Base-by-base conservation (phyloP, 2,888 invertebrate species). In the Atrina japonica region DNA sequence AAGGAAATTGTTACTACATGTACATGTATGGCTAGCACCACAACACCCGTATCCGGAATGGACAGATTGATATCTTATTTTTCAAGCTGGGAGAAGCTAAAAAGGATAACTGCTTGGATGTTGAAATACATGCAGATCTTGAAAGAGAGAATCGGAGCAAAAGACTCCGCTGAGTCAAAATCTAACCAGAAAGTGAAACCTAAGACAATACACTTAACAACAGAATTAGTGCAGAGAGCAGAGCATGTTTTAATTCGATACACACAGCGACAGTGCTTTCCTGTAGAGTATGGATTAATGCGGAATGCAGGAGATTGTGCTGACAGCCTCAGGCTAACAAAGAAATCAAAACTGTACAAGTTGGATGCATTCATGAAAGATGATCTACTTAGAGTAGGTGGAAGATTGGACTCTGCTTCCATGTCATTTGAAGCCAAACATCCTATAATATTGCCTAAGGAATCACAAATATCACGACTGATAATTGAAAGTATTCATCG, bases 351-450 rank as follows among this genome's bases (percentile, higher is more conserved):
- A 50, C 25, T 63, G 11, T n/a, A 23, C n/a, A 66, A 66, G 30
- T 40, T 66, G 9, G 58, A 58, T 30, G 58, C 58, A 21, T 25
- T 66, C 21, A 23, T 66, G 9, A 50, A 47, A n/a, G 56, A 61
- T 45, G 71, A 63, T 5, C 14, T 67, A 16, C 11, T 71, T 5
- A 23, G 56, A 35, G 70, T 70, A n/a, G 70, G 70, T 18, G 70
- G 70, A 23, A n/a, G 59, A 25, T 45, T 70, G 18, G 56, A 55
- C 9, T 40, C 41, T n/a, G 23, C 64, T 18, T 29, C 50, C 14
- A 56, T 70, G n/a, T 21, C 49, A 27, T 50, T 30, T 27, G 53
- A 52, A 6, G 53, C 41, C 7, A 70, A 56, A 45, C 66, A 67
- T 21, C 66, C 66, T 25, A 59, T 67, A 11, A 52, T 67, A 18